phyloP scores from a whole-genome alignment of 2,797 vertebrate genomes.

The Lithobates pipiens region DNA sequence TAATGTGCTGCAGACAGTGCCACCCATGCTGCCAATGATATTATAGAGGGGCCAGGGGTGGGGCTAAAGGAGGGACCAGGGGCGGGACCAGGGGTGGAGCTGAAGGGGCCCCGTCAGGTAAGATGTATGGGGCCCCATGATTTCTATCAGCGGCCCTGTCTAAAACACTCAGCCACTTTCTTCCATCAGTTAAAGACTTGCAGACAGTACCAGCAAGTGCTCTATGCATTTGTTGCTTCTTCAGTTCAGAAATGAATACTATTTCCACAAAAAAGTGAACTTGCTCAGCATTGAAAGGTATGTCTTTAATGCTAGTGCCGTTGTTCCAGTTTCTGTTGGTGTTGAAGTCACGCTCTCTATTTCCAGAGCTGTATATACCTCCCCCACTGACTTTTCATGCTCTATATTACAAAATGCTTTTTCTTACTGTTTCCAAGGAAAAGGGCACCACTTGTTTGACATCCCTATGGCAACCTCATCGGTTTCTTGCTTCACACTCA shows the following conservation, averaged over 20 bases:
- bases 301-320: constrained; percentile 20
- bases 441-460: constrained; percentile 55
- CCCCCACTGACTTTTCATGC: constrained; percentile 25
- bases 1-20: too few species aligned
- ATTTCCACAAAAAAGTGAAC: not conserved
- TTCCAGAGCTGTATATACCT: constrained; percentile 18
- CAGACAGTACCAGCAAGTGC: too few species aligned
- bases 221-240: too few species aligned
- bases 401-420: constrained; percentile 36
- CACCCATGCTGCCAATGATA: too few species aligned
- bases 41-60: too few species aligned
- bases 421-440: constrained; percentile 52
- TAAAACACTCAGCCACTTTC: not conserved
- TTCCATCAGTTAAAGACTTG: not conserved
- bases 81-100: too few species aligned
- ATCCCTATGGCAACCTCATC: constrained; percentile 55
- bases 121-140: too few species aligned
- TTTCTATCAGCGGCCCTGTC: too few species aligned
- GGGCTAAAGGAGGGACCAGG: too few species aligned
- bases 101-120: too few species aligned
- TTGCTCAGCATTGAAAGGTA: not conserved
- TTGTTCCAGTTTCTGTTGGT: constrained; percentile 22
- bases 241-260: not conserved
- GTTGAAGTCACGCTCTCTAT: constrained; percentile 12
- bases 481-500: constrained; percentile 18